A percentile compares a stretch with the other conserved stretches of the same genome.
phyloP scores from a whole-genome alignment of 2,888 invertebrate species.

The Melinaea menophilus region DNA sequence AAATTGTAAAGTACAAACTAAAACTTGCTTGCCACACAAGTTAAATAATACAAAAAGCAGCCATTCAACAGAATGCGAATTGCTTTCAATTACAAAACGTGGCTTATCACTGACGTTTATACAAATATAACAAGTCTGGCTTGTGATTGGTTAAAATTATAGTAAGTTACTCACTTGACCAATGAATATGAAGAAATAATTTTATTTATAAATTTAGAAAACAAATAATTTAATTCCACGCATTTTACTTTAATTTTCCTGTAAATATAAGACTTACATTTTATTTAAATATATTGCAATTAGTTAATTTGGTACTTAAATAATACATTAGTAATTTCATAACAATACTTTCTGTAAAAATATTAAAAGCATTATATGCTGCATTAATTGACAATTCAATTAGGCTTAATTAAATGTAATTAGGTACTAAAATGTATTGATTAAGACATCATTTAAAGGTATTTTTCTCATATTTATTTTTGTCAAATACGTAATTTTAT shows the following conservation, averaged over 20 bases:
- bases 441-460: too few relatives aligned
- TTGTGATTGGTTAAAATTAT: slow-evolving; percentile 23
- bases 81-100: slow-evolving; percentile 41
- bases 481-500: too few relatives aligned
- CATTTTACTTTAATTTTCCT: not conserved
- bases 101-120: slow-evolving; percentile 23
- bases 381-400: too few relatives aligned
- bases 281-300: too few relatives aligned
- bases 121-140: slow-evolving; percentile 26
- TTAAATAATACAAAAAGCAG: slow-evolving; percentile 48
- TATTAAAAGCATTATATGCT: too few relatives aligned
- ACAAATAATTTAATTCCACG: slow-evolving; percentile 10
- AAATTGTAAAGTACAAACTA: slow-evolving; percentile 1
- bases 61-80: slow-evolving; percentile 43
- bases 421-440: too few relatives aligned
- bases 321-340: too few relatives aligned
- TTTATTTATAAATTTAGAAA: slow-evolving; percentile 13
- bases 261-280: too few relatives aligned
- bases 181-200: slow-evolving; percentile 11
- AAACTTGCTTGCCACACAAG: slow-evolving; percentile 42
- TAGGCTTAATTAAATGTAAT: too few relatives aligned
- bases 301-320: too few relatives aligned
- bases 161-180: not conserved
- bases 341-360: too few relatives aligned
- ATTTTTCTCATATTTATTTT: too few relatives aligned